A percentile compares a stretch with the other conserved stretches of the same genome.
Conservation (phyloP, 2,797 vertebrate genomes). For the Muscicapa comitata region DNA sequence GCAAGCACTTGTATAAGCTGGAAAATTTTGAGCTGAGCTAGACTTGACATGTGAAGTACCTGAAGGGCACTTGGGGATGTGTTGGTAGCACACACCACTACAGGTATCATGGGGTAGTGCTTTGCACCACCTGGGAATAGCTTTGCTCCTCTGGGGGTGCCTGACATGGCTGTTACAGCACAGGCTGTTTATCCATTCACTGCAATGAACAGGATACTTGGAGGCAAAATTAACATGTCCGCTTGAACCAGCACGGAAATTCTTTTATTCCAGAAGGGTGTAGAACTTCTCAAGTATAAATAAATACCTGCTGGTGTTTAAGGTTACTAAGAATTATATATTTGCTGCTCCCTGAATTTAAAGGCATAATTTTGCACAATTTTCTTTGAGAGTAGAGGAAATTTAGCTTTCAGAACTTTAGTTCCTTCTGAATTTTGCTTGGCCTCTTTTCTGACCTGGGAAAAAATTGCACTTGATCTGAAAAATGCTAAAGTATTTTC, state of each 20-base stretch:
- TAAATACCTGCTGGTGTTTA: not conserved
- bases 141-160: not conserved
- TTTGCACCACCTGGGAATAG: not conserved
- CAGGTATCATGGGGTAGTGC: not conserved
- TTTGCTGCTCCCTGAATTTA: conserved; percentile 7
- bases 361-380: not conserved
- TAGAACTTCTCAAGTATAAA: not conserved
- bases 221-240: not conserved
- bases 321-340: not conserved
- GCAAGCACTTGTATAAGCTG: not conserved
- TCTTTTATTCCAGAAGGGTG: not conserved
- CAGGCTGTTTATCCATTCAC: not conserved
- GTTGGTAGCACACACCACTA: not conserved
- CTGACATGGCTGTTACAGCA: not conserved
- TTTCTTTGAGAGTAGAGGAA: not conserved
- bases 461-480: not conserved
- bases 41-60: not conserved
- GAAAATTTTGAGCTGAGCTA: not conserved
- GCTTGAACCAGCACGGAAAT: not conserved
- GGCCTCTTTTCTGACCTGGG: not conserved
- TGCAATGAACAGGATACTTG: not conserved
- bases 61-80: not conserved
- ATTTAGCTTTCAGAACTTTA: not conserved
- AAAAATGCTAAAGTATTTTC: not conserved
- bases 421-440: not conserved